Evolutionary conservation across 2,797 vertebrate species (phyloP).

Genomic region (Lutjanus argentimaculatus): DNA sequence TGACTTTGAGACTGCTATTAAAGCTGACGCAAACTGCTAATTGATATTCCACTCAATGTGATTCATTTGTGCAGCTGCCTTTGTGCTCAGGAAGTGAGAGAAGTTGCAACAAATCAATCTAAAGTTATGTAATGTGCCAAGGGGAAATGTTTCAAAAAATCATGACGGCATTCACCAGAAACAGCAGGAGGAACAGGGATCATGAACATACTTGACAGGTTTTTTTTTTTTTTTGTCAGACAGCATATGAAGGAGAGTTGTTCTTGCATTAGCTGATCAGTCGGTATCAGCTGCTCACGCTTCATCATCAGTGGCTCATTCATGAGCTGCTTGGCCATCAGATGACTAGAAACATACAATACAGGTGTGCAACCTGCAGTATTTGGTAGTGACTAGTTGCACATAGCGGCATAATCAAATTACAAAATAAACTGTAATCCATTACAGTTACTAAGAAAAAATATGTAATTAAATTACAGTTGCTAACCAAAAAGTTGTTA

Average conservation of each 20-base stretch:
- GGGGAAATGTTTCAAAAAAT: not conserved
- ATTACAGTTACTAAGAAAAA: too few relatives aligned
- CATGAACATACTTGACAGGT: not conserved
- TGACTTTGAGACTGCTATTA: not conserved
- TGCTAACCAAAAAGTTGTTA: too few relatives aligned
- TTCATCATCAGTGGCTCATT: not conserved
- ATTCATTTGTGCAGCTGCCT: slow-evolving; percentile 7
- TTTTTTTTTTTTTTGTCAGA: not conserved
- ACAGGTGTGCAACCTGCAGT: too few relatives aligned
- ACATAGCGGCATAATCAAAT: too few relatives aligned
- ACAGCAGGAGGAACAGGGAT: not conserved
- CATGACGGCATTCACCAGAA: not conserved
- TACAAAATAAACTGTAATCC: too few relatives aligned
- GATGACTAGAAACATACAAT: not conserved
- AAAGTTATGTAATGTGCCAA: not conserved
- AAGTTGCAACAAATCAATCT: slow-evolving; percentile 3
- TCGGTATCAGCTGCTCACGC: not conserved
- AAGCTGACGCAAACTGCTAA: slow-evolving; percentile 33
- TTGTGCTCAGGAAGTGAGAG: slow-evolving; percentile 2
- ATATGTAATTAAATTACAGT: too few relatives aligned
- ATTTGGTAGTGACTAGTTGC: too few relatives aligned
- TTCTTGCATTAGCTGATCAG: not conserved
- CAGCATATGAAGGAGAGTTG: not conserved
- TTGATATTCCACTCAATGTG: slow-evolving; percentile 11
- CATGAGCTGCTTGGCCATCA: not conserved